Evolutionary conservation across 2,888 invertebrate species (phyloP), one percentile per base, ranked within the genome.

Genomic region (Bimastos eiseni): DNA sequence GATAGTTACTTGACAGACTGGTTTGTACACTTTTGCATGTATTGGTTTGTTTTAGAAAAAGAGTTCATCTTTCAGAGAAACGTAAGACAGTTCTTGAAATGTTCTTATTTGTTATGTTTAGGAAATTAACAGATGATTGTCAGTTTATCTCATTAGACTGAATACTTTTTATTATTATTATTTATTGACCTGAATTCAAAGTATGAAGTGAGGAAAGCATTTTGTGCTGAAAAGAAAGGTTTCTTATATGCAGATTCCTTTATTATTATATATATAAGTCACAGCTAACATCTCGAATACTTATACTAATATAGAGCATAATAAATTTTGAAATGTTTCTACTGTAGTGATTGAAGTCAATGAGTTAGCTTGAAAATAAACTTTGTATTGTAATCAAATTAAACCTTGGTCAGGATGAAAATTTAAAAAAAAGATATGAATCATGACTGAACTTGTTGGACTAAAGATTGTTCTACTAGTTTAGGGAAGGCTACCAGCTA

Each of bases 1-100:
- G 49, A 49, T 49, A 19, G 15, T 49, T 49, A 49, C 49, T 24
- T 49, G 84, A n/a, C 33, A 84, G 17, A 84, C 30, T 83, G 83
- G 19, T 34, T 36, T 84, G 34, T 36, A n/a, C 34, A 36, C n/a
- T 84, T 86, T 86, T n/a, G 49, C 49, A 86, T n/a, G 37, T 36
- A 24, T 34, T 70, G 70, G n/a, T 86, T 86, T 36, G 21, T 33
- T 86, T 86, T 36, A 86, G 86, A 17, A 6, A 86, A 37, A 86
- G 86, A 86, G 1, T 86, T 86, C 37, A 86, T 37, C 34, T 86
- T 86, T 86, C 86, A 86, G 17, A 86, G 86, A 86, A 86, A 86
- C 5, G 86, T 86, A 86, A 86, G 86, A 86, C 86, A 86, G 36
- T 86, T 86, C 70, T 70, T n/a, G 30, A 70, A 70, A n/a, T 49